phyloP scores from a whole-genome alignment of 2,113 vertebrate genomes.

The Tragelaphus buxtoni region DNA sequence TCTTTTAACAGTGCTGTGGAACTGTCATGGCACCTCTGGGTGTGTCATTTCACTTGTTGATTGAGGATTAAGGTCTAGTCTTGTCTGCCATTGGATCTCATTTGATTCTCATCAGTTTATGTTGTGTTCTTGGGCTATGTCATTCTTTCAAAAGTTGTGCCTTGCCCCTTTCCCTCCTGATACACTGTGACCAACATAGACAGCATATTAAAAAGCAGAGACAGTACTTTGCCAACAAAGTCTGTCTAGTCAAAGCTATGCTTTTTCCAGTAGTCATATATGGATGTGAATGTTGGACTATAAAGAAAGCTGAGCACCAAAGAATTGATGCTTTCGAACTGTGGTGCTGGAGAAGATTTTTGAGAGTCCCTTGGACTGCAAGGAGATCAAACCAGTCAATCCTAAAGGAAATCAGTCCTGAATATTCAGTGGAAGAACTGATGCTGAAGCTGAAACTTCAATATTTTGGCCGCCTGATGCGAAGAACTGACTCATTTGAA shows the following conservation, averaged over 20 bases:
- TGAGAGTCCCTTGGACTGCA: background rate
- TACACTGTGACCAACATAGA: background rate
- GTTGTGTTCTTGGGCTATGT: background rate
- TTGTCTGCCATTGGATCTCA: background rate
- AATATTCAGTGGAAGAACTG: background rate
- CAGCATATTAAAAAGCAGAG: background rate
- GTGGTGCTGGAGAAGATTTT: background rate
- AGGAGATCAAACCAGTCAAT: background rate
- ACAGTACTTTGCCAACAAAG: background rate
- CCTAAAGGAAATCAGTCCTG: background rate
- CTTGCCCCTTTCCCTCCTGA: background rate
- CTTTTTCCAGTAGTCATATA: background rate
- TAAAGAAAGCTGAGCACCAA: background rate
- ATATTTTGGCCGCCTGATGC: background rate
- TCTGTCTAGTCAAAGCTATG: background rate
- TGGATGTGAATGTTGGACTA: background rate
- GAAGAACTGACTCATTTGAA: background rate
- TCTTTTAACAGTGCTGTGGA: background rate
- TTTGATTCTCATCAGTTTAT: background rate
- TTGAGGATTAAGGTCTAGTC: background rate
- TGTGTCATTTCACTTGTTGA: background rate
- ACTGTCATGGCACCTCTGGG: background rate
- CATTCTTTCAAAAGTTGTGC: background rate
- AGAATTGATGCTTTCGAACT: background rate
- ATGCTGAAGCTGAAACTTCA: background rate